Evolutionary conservation across 2,888 invertebrate species (phyloP), one percentile per base, ranked within the genome.

Genomic region (Seladonia tumulorum): DNA sequence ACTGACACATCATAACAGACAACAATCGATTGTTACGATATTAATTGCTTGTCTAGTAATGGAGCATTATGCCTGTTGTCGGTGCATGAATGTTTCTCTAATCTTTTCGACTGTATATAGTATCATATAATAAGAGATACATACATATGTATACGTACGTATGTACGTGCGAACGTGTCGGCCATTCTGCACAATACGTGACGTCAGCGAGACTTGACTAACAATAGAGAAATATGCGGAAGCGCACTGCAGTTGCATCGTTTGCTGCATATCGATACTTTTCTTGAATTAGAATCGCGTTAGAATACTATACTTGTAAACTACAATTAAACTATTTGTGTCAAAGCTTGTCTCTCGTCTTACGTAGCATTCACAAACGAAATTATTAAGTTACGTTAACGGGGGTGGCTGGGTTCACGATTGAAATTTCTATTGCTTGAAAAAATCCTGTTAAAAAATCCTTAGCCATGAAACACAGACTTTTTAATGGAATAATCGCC

Each of bases 141-240:
- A 35, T 45, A 71, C 35, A n/a, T 70, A 5, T 42, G 22, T 35
- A 42, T 29, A 66, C 49, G 77, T 60, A 66, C 57, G 77, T 60
- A 66, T 49, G 77, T 60, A 73, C 57, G 29, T n/a, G 73, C 68
- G 76, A 68, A 70, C 45, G 45, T 74, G 84, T 81, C 84, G 84
- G 57, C 71, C 84, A 78, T 78, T 66, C 49, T 25, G 75, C 72
- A 75, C 45, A 70, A 86, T 76, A 53, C 66, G 53, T 77, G 80
- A 76, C 70, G 72, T 75, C 81, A 81, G 78, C 60, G 63, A 47
- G 74, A 57, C 76, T 29, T 47, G 39, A 42, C 14, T 81, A 84
- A 85, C 85, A 81, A 85, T 72, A 75, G 85, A 47, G 85, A 86
- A 81, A 81, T 78, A 86, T 84, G 86, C 86, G 86, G 86, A 86